These are phyloP conservation scores for Nephrotoma flavescens DNA, from an alignment of 2,888 invertebrate genomes.

Conservation along the genomic window DNA sequence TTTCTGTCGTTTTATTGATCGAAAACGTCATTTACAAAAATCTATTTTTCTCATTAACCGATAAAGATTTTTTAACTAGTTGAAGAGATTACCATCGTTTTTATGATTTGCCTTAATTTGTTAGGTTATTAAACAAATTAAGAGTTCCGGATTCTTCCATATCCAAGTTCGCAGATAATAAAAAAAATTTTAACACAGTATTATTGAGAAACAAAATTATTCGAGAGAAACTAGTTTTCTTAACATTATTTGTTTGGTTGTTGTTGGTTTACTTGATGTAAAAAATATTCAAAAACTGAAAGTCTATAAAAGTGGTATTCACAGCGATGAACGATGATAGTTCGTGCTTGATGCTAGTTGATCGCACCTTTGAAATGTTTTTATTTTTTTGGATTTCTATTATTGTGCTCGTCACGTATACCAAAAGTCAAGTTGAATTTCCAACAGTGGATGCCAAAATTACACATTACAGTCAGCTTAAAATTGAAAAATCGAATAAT, in stretches of 20 bases:
- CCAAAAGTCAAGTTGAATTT: not conserved
- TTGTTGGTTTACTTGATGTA: no score
- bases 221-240: no score
- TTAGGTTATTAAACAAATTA: no score
- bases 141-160: no score
- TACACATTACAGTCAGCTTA: not conserved
- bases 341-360: not conserved
- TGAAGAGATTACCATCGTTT: not conserved
- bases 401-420: not conserved
- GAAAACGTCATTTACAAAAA: not conserved
- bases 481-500: not conserved
- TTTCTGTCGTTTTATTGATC: not conserved
- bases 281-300: not conserved
- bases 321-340: not conserved
- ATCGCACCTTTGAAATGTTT: not conserved
- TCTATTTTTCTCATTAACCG: not conserved
- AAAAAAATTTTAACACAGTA: no score
- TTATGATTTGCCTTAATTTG: not conserved
- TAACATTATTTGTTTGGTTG: no score
- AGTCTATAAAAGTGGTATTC: not conserved
- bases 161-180: no score
- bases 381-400: not conserved
- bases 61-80: not conserved
- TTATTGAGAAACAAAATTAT: no score
- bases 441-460: not conserved